Percentiles rank a stretch among this genome's conserved stretches.
phyloP scores from a whole-genome alignment of 2,888 invertebrate species.

The Parnassius orleans region DNA sequence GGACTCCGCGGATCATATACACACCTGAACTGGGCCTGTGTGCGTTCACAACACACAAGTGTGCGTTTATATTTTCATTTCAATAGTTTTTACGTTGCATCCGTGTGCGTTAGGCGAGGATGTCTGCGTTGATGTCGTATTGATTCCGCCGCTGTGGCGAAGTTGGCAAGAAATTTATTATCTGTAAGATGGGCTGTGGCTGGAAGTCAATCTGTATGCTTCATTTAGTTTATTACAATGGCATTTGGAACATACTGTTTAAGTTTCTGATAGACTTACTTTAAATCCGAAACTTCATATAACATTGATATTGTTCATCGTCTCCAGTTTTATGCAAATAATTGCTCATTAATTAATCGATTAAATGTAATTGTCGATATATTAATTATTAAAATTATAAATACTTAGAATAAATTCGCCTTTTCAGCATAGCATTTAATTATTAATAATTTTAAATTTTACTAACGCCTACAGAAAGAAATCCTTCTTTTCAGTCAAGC shows the following conservation, averaged over 20 bases:
- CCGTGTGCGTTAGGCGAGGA: slow-evolving; percentile 52
- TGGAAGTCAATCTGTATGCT: neutral
- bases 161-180: slow-evolving; percentile 69
- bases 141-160: slow-evolving; percentile 62
- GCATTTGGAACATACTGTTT: slow-evolving; percentile 7
- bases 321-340: too few species aligned
- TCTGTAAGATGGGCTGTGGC: slow-evolving; percentile 50
- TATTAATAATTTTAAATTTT: too few species aligned
- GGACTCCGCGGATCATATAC: slow-evolving; percentile 49
- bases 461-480: too few species aligned
- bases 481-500: too few species aligned
- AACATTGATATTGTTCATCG: too few species aligned
- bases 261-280: neutral
- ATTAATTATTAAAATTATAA: too few species aligned
- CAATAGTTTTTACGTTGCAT: slow-evolving; percentile 75
- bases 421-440: too few species aligned
- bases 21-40: slow-evolving; percentile 54
- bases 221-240: slow-evolving; percentile 6
- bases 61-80: slow-evolving; percentile 76
- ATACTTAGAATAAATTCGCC: too few species aligned
- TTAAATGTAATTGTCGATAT: too few species aligned
- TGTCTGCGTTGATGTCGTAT: slow-evolving; percentile 77
- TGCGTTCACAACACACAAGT: slow-evolving; percentile 41
- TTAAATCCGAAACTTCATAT: neutral
- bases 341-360: too few species aligned